A percentile compares a stretch with the other conserved stretches of the same genome.
Conservation (phyloP, 2,888 invertebrate species). For the Epirrhoe tristata region DNA sequence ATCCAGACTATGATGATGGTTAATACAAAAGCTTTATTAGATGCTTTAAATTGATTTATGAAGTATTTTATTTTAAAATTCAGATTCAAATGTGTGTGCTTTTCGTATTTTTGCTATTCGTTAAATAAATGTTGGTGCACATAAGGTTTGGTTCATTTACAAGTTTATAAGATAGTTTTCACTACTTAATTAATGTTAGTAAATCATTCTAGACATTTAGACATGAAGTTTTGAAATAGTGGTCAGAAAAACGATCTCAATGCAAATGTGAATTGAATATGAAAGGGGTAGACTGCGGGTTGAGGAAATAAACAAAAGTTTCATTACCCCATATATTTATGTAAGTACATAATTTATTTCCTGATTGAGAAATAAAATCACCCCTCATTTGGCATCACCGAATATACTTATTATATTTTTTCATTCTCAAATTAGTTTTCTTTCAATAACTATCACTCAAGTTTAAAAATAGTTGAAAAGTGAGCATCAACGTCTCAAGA, state of each 20-base stretch:
- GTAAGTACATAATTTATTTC: not conserved
- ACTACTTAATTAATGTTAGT: slow-evolving; percentile 4
- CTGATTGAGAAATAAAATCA: too few relatives aligned
- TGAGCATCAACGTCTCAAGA: slow-evolving; percentile 18
- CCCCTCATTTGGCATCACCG: too few relatives aligned
- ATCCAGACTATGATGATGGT: too few relatives aligned
- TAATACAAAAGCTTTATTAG: too few relatives aligned
- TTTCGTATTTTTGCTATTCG: too few relatives aligned
- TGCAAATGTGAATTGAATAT: not conserved
- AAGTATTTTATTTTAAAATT: too few relatives aligned
- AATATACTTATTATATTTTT: not conserved
- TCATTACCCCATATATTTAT: too few relatives aligned
- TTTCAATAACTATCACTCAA: slow-evolving; percentile 5
- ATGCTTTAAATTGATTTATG: too few relatives aligned
- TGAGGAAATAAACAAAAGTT: too few relatives aligned
- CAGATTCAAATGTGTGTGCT: too few relatives aligned
- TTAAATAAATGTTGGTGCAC: not conserved
- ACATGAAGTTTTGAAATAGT: not conserved
- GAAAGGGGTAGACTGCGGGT: not conserved
- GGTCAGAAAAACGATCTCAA: not conserved
- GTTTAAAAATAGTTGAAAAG: slow-evolving; percentile 15
- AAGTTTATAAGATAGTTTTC: slow-evolving; percentile 22
- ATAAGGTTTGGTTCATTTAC: slow-evolving; percentile 9
- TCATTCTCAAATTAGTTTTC: not conserved
- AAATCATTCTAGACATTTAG: not conserved